A percentile compares a stretch with the other conserved stretches of the same genome.
Conservation (phyloP, 2,113 vertebrate species). For the Ceyx melanurus region DNA sequence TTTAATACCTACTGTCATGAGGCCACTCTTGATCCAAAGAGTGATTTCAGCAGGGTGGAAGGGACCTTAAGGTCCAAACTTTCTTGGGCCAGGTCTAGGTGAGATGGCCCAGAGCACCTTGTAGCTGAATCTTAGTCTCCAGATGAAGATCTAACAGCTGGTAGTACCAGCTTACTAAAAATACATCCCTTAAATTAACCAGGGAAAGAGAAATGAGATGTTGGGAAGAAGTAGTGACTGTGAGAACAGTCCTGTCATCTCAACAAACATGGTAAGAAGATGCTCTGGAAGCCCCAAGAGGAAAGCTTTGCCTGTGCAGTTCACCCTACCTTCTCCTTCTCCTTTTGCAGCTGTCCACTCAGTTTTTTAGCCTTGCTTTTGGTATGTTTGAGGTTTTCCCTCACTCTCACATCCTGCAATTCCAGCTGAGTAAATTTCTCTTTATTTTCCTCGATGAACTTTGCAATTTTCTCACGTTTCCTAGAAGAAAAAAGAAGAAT, state of each 20-base stretch:
- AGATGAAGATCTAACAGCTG: not conserved
- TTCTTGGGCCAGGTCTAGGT: not conserved
- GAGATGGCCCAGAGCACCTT: not conserved
- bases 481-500: constrained; percentile 61
- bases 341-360: constrained; percentile 92
- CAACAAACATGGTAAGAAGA: not conserved
- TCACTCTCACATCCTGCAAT: constrained; percentile 91
- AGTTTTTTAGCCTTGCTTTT: constrained; percentile 90
- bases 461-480: constrained; percentile 86
- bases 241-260: not conserved
- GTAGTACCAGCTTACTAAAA: not conserved
- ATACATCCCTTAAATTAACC: not conserved
- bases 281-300: not conserved
- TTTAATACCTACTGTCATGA: not conserved
- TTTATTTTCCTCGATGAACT: constrained; percentile 88
- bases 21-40: not conserved
- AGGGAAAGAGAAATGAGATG: not conserved
- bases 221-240: not conserved
- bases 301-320: not conserved
- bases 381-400: constrained; percentile 92
- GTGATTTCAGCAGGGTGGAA: not conserved
- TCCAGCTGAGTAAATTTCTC: constrained; percentile 92
- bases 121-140: too few species aligned
- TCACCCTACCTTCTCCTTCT: constrained; percentile 88
- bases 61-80: not conserved